Percentiles rank a stretch among this genome's conserved stretches.
Conservation (phyloP, 2,113 vertebrate species). For the Clarias magur region DNA sequence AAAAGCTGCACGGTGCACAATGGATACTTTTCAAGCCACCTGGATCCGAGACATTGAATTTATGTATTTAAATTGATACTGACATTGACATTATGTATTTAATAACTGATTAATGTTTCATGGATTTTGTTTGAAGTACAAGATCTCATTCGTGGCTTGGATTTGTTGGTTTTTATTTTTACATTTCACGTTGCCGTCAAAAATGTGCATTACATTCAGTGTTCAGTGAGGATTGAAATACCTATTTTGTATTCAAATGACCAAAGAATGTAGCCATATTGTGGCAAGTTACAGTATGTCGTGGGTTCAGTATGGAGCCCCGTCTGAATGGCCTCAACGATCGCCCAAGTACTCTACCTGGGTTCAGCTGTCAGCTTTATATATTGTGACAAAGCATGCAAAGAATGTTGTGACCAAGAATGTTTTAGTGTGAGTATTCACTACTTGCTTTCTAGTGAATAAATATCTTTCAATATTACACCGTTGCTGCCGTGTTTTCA, state of each 20-base stretch:
- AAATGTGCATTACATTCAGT: slow-evolving; percentile 50
- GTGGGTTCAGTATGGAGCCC: slow-evolving; percentile 36
- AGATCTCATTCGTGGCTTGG: slow-evolving; percentile 31
- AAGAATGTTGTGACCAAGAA: slow-evolving; percentile 56
- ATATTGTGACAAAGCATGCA: slow-evolving; percentile 54
- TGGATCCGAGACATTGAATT: neutral
- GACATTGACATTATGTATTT: neutral
- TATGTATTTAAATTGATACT: neutral
- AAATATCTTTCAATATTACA: slow-evolving; percentile 54
- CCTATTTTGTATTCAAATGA: slow-evolving; percentile 51
- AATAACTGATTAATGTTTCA: slow-evolving; percentile 49
- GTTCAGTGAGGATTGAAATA: slow-evolving; percentile 42
- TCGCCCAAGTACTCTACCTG: slow-evolving; percentile 30
- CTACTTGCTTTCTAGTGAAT: slow-evolving; percentile 54
- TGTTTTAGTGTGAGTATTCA: slow-evolving; percentile 53
- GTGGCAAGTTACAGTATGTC: slow-evolving; percentile 26
- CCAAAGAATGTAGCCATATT: slow-evolving; percentile 60
- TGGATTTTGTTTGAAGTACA: slow-evolving; percentile 60
- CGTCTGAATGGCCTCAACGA: slow-evolving; percentile 30
- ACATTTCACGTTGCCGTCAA: slow-evolving; percentile 22
- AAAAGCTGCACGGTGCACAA: neutral
- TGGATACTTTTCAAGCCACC: neutral
- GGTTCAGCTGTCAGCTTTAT: slow-evolving; percentile 35
- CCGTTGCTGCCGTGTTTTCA: neutral
- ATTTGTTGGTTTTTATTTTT: slow-evolving; percentile 40